A percentile compares a stretch with the other conserved stretches of the same genome.
Conservation (phyloP, 2,797 vertebrate genomes). For the Pipistrellus pygmaeus region DNA sequence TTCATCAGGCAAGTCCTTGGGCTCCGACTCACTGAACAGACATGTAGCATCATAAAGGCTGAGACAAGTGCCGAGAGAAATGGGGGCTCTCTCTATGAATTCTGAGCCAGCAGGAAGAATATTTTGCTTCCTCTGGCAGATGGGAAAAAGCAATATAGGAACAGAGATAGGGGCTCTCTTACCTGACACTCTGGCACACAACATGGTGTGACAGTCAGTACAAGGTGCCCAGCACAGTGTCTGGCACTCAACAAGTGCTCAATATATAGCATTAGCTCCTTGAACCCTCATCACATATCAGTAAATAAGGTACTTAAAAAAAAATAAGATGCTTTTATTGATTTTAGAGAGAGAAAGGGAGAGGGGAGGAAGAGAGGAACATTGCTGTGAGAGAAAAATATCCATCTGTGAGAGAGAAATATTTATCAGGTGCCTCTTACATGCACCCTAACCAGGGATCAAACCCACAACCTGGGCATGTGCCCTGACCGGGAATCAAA, state of each 20-base stretch:
- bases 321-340: not conserved
- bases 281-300: not conserved
- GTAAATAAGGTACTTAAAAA: not conserved
- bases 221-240: not conserved
- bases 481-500: not conserved
- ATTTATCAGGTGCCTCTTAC: not conserved
- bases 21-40: conserved; percentile 70
- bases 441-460: not conserved
- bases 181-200: not conserved
- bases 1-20: conserved; percentile 56
- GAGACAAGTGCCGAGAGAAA: conserved; percentile 31
- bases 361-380: not conserved
- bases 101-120: not conserved
- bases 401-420: not conserved
- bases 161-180: not conserved
- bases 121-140: conserved; percentile 17
- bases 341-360: not conserved
- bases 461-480: not conserved
- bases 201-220: rapidly evolving
- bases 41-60: not conserved
- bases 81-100: not conserved
- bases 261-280: not conserved
- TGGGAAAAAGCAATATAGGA: rapidly evolving
- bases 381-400: not conserved
- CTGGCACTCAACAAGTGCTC: not conserved